Percentiles rank a stretch among this genome's conserved stretches.
phyloP scores from a whole-genome alignment of 2,113 vertebrate genomes.

The Colaptes auratus region DNA sequence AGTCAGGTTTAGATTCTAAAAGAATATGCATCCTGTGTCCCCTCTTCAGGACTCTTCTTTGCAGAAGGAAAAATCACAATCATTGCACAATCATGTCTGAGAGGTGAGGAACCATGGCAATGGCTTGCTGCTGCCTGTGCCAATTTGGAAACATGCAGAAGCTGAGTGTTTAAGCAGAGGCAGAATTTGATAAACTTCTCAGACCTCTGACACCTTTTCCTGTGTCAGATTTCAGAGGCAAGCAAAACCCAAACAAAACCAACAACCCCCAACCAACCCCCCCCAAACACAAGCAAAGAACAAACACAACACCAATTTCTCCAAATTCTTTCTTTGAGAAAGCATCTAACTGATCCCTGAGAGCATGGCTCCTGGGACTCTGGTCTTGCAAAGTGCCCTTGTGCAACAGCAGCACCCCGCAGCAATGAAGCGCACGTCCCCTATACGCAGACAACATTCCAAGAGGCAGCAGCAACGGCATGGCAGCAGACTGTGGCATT shows the following conservation, averaged over 20 bases:
- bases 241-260: too few species aligned
- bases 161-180: not conserved
- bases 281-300: not conserved
- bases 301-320: not conserved
- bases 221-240: accelerated
- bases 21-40: not conserved
- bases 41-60: not conserved
- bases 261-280: too few species aligned
- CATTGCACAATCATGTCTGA: not conserved
- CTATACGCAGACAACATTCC: not conserved
- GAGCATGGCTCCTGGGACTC: not conserved
- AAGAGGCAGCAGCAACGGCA: not conserved
- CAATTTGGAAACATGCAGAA: not conserved
- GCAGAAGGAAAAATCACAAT: not conserved
- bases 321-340: not conserved
- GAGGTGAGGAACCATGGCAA: not conserved
- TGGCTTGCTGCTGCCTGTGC: not conserved
- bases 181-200: not conserved
- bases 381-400: not conserved
- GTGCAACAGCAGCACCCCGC: accelerated
- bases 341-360: not conserved
- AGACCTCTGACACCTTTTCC: not conserved
- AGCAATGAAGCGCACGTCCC: accelerated
- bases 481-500: not conserved
- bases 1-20: not conserved